Conservation (phyloP, 2,113 vertebrate species). For the Physeter macrocephalus region DNA sequence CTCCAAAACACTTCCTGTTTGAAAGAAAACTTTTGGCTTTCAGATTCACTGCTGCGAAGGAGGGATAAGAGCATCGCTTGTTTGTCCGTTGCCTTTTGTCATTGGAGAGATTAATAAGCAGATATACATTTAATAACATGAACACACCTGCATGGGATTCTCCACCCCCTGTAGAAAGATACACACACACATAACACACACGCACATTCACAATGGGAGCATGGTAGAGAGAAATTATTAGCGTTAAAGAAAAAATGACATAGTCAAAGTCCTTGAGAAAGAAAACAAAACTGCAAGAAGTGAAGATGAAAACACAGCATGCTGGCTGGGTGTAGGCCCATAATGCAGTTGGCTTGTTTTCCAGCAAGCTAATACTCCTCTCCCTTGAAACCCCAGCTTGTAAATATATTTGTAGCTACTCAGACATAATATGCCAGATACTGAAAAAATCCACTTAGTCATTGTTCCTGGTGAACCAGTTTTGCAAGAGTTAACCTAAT, state of each 20-base stretch:
- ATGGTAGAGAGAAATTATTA: not conserved
- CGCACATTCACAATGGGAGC: accelerated
- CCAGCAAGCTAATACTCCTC: slow-evolving; percentile 12
- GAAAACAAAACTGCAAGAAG: not conserved
- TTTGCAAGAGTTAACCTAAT: slow-evolving; percentile 67
- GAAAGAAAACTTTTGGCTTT: not conserved
- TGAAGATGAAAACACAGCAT: not conserved
- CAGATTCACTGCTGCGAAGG: not conserved
- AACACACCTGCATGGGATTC: not conserved
- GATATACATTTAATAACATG: not conserved
- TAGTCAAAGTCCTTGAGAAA: not conserved
- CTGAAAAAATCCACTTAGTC: slow-evolving; percentile 48
- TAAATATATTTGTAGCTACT: slow-evolving; percentile 56
- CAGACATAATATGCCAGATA: slow-evolving; percentile 33
- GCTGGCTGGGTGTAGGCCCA: not conserved
- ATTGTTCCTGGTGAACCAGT: slow-evolving; percentile 67
- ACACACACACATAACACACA: not conserved
- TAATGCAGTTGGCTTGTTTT: not conserved
- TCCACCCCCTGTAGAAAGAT: not conserved
- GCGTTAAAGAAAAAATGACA: not conserved
- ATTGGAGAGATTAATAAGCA: not conserved
- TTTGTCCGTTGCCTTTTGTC: not conserved
- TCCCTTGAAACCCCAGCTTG: slow-evolving; percentile 52
- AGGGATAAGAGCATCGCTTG: not conserved
- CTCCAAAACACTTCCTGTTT: not conserved